phyloP scores from a whole-genome alignment of 2,888 invertebrate species.

The Peribatodes rhomboidaria region DNA sequence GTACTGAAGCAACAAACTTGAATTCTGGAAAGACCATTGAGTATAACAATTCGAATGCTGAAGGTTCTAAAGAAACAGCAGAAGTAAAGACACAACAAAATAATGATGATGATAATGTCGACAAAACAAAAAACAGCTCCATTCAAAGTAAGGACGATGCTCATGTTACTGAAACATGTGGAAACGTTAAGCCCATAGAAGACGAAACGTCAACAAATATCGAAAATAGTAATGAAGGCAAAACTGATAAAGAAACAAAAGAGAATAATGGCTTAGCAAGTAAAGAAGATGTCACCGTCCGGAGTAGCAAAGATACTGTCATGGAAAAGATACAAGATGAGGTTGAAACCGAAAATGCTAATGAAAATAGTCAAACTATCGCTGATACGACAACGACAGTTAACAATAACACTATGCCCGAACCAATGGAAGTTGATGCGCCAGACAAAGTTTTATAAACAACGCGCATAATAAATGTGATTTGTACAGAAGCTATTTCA shows the following conservation, averaged over 20 bases:
- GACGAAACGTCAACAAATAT: background rate
- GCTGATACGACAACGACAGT: conserved; percentile 11
- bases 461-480: background rate
- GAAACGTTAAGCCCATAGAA: conserved; percentile 4
- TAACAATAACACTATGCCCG: conserved; percentile 12
- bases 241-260: conserved; percentile 6
- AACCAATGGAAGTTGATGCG: conserved; percentile 37
- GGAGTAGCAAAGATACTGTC: background rate
- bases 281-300: background rate
- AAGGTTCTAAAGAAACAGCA: background rate
- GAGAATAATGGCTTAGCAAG: background rate
- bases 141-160: conserved; percentile 4
- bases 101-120: background rate
- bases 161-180: background rate
- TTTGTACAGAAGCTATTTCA: background rate
- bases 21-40: conserved; percentile 14
- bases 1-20: conserved; percentile 18
- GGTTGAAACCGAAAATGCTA: conserved; percentile 2
- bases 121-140: background rate
- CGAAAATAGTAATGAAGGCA: background rate
- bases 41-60: background rate
- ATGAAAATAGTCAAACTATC: background rate
- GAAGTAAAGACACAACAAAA: background rate
- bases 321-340: background rate
- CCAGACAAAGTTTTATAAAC: conserved; percentile 22